phyloP scores from a whole-genome alignment of 2,113 vertebrate species.

The Grus americana region DNA sequence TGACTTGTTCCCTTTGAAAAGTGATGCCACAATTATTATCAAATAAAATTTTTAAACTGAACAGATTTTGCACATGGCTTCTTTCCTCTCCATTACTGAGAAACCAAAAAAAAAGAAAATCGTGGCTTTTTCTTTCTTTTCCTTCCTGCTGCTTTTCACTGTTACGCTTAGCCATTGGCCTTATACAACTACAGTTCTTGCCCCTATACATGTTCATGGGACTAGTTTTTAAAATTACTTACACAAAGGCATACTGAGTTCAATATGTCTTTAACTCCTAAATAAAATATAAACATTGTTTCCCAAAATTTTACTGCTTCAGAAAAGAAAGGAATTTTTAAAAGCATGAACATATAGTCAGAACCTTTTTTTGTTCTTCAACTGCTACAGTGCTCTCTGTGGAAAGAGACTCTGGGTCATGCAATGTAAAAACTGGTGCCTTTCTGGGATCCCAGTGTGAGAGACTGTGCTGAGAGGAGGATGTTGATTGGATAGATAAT shows the following conservation, averaged over 20 bases:
- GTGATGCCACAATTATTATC: not conserved
- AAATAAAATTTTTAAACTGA: slow-evolving; percentile 9
- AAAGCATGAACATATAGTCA: not conserved
- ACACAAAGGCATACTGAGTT: not conserved
- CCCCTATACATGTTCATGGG: not conserved
- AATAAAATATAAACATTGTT: not conserved
- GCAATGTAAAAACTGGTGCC: not conserved
- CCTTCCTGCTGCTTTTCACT: not conserved
- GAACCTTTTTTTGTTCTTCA: not conserved
- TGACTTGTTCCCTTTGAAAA: not conserved
- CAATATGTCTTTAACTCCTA: not conserved
- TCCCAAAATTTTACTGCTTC: not conserved
- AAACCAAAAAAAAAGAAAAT: not conserved
- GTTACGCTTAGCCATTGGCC: not conserved
- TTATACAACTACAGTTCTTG: not conserved
- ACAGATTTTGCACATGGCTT: not conserved
- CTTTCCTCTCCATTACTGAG: not conserved
- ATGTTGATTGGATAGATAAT: not conserved
- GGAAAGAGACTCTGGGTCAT: not conserved
- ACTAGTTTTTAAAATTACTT: not conserved
- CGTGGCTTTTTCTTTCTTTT: not conserved
- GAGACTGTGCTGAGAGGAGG: not conserved
- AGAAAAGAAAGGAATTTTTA: not conserved
- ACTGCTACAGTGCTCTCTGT: not conserved
- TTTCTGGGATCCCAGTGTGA: not conserved